Conservation (phyloP, 2,797 vertebrate genomes). For the Aeoliscus strigatus region DNA sequence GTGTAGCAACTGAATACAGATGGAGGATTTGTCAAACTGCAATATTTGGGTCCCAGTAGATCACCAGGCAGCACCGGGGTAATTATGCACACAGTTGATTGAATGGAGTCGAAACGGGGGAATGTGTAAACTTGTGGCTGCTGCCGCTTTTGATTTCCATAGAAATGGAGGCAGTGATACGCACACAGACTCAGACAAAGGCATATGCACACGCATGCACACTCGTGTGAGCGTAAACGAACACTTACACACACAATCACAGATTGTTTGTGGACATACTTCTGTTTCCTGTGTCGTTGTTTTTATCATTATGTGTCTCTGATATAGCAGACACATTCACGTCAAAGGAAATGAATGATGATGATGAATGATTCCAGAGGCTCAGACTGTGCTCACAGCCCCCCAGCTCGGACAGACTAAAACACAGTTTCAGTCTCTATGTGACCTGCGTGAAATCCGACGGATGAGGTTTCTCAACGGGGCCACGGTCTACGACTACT, state of each 20-base stretch:
- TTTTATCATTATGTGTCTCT: too few species aligned
- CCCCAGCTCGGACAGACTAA: too few species aligned
- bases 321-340: too few species aligned
- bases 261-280: too few species aligned
- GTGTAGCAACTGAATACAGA: constrained; percentile 80
- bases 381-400: too few species aligned
- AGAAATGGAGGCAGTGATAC: constrained; percentile 67
- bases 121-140: constrained; percentile 74
- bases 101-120: constrained; percentile 76
- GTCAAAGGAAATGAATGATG: too few species aligned
- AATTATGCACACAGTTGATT: constrained; percentile 81
- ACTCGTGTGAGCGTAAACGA: constrained; percentile 8
- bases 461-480: too few species aligned
- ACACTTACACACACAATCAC: constrained; percentile 16
- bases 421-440: too few species aligned
- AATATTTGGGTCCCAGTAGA: constrained; percentile 81
- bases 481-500: too few species aligned
- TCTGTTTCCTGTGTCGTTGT: too few species aligned
- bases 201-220: constrained; percentile 17
- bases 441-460: too few species aligned
- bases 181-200: constrained; percentile 31
- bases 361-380: too few species aligned
- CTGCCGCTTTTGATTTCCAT: constrained; percentile 71
- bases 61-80: constrained; percentile 74
- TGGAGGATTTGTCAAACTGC: constrained; percentile 82